Base-by-base conservation (phyloP, 2,797 vertebrate species). In the Pygocentrus nattereri region DNA sequence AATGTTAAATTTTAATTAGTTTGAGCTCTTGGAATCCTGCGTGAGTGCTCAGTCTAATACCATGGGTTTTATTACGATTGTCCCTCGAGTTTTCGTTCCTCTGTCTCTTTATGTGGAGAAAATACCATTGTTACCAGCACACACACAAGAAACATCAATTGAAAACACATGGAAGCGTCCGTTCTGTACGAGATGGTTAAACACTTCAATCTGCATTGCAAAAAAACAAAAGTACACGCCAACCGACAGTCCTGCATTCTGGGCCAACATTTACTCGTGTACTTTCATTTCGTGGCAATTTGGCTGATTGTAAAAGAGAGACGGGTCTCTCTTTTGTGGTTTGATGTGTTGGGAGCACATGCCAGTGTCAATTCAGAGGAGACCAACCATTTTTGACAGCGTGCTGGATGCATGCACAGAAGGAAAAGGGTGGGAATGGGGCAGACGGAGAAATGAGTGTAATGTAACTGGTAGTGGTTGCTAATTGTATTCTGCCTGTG, bases 161-260 rank as follows among this genome's bases (percentile, higher is more conserved):
- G 49, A 56, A 88, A 86, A 85, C 76, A 85, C 76, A 80, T 85
- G 81, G 69, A 61, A 6, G 12, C 16, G 65, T 82, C 75, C 69
- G 54, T 86, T 83, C 52, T 81, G 62, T 75, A 56, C 27, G 65
- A 84, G 77, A 49, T 23, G 70, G 74, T 71, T 82, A 82, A 80
- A 84, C 79, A 82, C 72, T 85, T 82, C 74, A 84, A 50, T 38
- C 31, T 84, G 73, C 67, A 30, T 25, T 16, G 59, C 41, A 31
- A 56, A 79, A 84, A 84, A 81, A 50, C 69, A 67, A 70, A 79
- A 82, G 15, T 54, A 50, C 62, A 64, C 75, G 67, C 62, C 69
- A n/a, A 82, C 68, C 54, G 31, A 78, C 68, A 85, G 52, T 44
- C 15, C 69, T 21, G 44, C 56, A 80, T 88, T 85, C 64, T 59